Evolutionary conservation across 2,113 vertebrate species (phyloP).

Genomic region (Saccopteryx bilineata): DNA sequence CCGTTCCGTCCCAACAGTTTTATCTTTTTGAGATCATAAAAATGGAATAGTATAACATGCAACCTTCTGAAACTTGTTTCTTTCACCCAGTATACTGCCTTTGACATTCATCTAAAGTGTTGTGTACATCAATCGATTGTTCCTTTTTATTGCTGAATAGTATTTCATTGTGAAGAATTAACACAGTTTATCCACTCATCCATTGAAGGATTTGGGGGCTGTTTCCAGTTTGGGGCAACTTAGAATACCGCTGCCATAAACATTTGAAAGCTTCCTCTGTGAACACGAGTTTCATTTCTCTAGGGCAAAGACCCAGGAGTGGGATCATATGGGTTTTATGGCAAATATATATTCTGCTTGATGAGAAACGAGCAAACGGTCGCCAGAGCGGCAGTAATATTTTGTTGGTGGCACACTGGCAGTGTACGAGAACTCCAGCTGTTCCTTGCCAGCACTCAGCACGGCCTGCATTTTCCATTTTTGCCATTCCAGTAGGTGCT

Average conservation of each 20-base stretch:
- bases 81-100: conserved; percentile 44
- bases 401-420: neutral
- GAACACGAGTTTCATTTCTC: conserved; percentile 10
- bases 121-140: neutral
- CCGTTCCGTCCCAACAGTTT: conserved; percentile 3
- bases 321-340: neutral
- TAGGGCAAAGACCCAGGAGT: neutral
- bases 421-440: neutral
- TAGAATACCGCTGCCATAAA: conserved; percentile 3
- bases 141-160: conserved; percentile 28
- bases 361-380: conserved; percentile 26
- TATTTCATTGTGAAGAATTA: conserved; percentile 20
- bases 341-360: conserved; percentile 1
- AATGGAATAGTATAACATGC: neutral
- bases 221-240: neutral
- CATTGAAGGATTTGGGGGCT: neutral
- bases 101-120: neutral
- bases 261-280: neutral
- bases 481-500: neutral
- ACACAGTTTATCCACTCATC: neutral
- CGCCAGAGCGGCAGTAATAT: neutral
- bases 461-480: neutral
- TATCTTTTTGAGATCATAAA: neutral
- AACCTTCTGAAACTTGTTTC: conserved; percentile 23
- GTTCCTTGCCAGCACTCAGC: neutral